Evolutionary conservation across 2,113 vertebrate genomes (phyloP).

Genomic region (Chamaea fasciata): DNA sequence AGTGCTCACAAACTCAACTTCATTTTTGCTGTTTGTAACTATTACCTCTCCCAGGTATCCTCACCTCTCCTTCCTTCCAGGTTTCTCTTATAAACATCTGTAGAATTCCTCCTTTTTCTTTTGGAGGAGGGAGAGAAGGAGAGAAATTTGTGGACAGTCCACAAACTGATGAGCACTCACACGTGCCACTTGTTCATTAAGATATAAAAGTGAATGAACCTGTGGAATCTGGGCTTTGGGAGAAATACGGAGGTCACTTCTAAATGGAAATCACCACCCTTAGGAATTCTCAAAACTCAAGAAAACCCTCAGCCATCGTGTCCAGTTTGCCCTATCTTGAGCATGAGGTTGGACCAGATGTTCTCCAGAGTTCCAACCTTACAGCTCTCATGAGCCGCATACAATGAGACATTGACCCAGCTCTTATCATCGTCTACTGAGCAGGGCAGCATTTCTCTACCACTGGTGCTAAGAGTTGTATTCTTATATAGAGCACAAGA

Average conservation of each 20-base stretch:
- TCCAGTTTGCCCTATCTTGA: background rate
- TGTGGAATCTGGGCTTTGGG: background rate
- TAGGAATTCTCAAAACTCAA: background rate
- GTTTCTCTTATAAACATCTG: background rate
- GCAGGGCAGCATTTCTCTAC: background rate
- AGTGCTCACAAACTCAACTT: background rate
- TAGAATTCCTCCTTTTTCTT: background rate
- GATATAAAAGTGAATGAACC: background rate
- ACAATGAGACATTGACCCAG: background rate
- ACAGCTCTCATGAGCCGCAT: background rate
- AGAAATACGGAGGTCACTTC: background rate
- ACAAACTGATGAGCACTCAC: background rate
- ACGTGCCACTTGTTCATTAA: background rate
- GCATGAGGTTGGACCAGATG: background rate
- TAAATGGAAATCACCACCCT: background rate
- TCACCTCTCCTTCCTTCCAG: background rate
- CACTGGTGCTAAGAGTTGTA: conserved; percentile 6
- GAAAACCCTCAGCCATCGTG: background rate
- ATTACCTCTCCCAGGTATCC: background rate
- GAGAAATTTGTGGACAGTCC: background rate
- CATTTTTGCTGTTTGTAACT: background rate
- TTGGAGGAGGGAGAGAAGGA: background rate
- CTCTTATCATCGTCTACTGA: background rate
- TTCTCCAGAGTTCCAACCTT: background rate
- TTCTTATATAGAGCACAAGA: background rate